Base-by-base conservation (phyloP, 37 sponge, comb jelly and placozoan species). In the Sycon ciliatum region DNA sequence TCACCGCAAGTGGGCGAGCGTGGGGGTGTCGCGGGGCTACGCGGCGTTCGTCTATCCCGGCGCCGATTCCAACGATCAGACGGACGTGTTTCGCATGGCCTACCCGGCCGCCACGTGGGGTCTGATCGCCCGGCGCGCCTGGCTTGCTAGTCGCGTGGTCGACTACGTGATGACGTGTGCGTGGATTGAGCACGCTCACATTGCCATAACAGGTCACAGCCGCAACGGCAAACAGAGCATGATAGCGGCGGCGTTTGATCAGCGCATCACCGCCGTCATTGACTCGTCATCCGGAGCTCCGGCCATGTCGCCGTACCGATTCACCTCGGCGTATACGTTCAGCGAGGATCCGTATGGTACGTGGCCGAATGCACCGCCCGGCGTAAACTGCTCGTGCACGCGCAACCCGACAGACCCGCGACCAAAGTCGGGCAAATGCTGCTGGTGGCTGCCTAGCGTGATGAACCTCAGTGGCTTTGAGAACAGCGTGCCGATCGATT, bases 251-350 rank as follows among this genome's bases (percentile, higher is more conserved):
- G 63, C 63, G 7, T 60, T 60, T 60, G 63, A 60, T 28, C 22
- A 60, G 7, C 63, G 63, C 7, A 22, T 60, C 63, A 60, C 63
- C 9, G 63, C 63, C 63, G 63, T 60, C 63, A 60, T 60, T 30
- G 7, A 11, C 7, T 60, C 63, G 26, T 60, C 63, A 28, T 60
- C 63, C 26, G 63, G 63, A 11, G 63, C 16, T 18, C 63, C 63
- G 11, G 63, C 63, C 32, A 60, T 60, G 63, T 60, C 63, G 11
- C 63, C 63, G 26, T 60, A 60, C 16, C 63, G 63, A 23, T 60
- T 60, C 32, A 60, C 63, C 9, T 60, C 63, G 9, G 11, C 63
- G 27, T 60, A 22, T 18, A 60, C 63, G 11, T 60, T 60, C 32
- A 22, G 22, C 24, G 63, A 60, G 32, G 7, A 11, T 22, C 63